These are phyloP conservation scores for Corticium candelabrum DNA, from an alignment of 37 sponge, comb jelly and placozoan species.

Conservation along the genomic window DNA sequence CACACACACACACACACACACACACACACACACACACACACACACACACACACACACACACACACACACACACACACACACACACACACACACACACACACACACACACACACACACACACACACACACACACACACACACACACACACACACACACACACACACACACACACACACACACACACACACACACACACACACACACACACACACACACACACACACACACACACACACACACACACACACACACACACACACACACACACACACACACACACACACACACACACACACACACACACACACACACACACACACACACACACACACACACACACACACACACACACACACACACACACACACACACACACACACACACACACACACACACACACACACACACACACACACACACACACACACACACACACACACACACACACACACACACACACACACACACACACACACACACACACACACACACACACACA, in stretches of 20 bases:
- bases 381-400: conserved; percentile 18
- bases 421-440: conserved; percentile 11
- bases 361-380: conserved; percentile 18
- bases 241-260: conserved; percentile 18
- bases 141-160: no score
- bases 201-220: conserved; percentile 18
- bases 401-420: conserved; percentile 18
- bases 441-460: conserved; percentile 2
- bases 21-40: no score
- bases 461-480: conserved; percentile 7
- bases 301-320: conserved; percentile 18
- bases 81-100: no score
- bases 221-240: conserved; percentile 18
- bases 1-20: no score
- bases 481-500: conserved; percentile 7
- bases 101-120: no score
- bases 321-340: conserved; percentile 18
- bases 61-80: no score
- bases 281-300: conserved; percentile 18
- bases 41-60: no score
- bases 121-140: no score
- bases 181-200: conserved; percentile 18
- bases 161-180: no score
- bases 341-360: conserved; percentile 18
- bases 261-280: conserved; percentile 18